phyloP scores from a whole-genome alignment of 2,797 vertebrate genomes.

The Antennarius maculatus region DNA sequence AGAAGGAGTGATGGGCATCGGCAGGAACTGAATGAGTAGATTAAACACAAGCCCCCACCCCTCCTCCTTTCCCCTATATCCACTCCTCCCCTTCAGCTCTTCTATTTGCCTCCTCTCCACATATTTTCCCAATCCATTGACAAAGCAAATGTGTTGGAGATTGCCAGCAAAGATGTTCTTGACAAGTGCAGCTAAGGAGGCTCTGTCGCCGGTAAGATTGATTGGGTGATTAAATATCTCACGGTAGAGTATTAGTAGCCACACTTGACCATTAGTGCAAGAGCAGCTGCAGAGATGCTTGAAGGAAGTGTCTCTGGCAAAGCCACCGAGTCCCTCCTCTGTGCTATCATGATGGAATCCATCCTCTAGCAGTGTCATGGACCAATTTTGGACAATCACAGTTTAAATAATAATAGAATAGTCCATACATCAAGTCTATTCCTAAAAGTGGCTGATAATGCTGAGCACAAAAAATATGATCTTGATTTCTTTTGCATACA shows the following conservation, averaged over 20 bases:
- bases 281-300: conserved; percentile 52
- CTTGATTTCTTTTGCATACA: neutral
- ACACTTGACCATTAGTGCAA: conserved; percentile 79
- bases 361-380: conserved; percentile 11
- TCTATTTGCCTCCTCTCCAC: conserved; percentile 40
- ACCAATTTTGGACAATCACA: conserved; percentile 26
- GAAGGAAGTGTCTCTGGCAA: conserved; percentile 56
- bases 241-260: conserved; percentile 77
- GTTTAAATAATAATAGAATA: conserved; percentile 47
- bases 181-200: conserved; percentile 74
- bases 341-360: conserved; percentile 35
- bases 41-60: conserved; percentile 78
- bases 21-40: conserved; percentile 86
- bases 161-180: conserved; percentile 80
- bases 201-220: conserved; percentile 84
- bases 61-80: conserved; percentile 36
- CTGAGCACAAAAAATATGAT: neutral
- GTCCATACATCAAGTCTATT: conserved; percentile 12
- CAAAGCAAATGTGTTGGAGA: conserved; percentile 74
- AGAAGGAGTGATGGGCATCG: conserved; percentile 77
- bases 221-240: conserved; percentile 86
- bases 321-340: conserved; percentile 28
- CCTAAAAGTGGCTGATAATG: conserved; percentile 10
- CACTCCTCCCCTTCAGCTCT: conserved; percentile 22
- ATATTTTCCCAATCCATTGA: conserved; percentile 67